Evolutionary conservation across 2,888 invertebrate species (phyloP).

Genomic region (Fissipunctia ypsillon): DNA sequence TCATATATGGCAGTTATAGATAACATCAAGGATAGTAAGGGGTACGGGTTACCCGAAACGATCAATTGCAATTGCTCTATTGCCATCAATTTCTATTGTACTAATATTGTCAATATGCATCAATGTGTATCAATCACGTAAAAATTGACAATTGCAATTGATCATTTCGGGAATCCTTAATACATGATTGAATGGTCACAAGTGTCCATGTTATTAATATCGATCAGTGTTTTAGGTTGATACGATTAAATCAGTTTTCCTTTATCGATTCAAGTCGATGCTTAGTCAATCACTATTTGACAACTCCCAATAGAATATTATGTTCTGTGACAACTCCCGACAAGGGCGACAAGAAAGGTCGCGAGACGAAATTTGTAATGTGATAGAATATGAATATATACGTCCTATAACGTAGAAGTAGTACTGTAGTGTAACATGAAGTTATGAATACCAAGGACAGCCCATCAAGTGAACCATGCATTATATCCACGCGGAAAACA

Average conservation of each 20-base stretch:
- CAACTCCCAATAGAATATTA: too few species aligned
- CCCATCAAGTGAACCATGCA: constrained; percentile 74
- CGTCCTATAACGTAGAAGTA: constrained; percentile 40
- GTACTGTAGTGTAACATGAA: constrained; percentile 66
- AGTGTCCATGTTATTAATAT: background rate
- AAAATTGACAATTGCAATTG: too few species aligned
- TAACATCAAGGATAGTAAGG: too few species aligned
- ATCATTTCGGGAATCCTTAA: too few species aligned
- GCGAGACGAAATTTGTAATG: constrained; percentile 60
- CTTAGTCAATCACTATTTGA: constrained; percentile 52
- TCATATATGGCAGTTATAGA: too few species aligned
- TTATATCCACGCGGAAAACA: constrained; percentile 68
- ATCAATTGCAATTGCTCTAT: too few species aligned
- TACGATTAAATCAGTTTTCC: background rate
- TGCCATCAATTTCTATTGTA: too few species aligned
- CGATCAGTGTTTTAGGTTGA: background rate
- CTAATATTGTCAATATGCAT: too few species aligned
- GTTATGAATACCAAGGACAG: constrained; percentile 74
- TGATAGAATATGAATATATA: constrained; percentile 50
- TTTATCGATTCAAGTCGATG: background rate
- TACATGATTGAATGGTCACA: too few species aligned
- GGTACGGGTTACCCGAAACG: too few species aligned
- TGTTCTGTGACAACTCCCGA: constrained; percentile 56
- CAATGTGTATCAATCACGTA: too few species aligned
- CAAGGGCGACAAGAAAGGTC: constrained; percentile 53